Base-by-base conservation (phyloP, 2,113 vertebrate genomes). In the Menidia beryllina region DNA sequence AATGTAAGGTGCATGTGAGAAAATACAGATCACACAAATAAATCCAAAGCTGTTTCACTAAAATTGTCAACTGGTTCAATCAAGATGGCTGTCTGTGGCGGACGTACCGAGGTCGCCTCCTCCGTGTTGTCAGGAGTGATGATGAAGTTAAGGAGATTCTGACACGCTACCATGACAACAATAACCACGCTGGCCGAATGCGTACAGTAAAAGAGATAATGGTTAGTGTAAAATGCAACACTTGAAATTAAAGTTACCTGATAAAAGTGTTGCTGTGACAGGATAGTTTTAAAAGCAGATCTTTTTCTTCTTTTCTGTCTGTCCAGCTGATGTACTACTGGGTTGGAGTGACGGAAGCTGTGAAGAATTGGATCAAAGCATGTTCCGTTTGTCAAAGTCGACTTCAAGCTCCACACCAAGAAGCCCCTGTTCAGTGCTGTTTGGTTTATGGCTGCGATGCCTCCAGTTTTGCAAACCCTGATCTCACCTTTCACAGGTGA, bases 111-210 rank as follows among this genome's bases (percentile, higher is more conserved):
- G 79, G 84, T n/a, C 86, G 85, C 19, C 76, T 84, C 62, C 86
- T 89, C 14, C 86, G 75, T 3, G 90, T 89, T 0, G 72, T 91
- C 26, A 75, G 84, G 61, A 91, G 75, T 34, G 49, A 88, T 3
- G 72, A 90, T 9, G 85, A 90, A 49, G 52, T 91, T 20, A 57
- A 64, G 19, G 80, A 86, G 20, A 69, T 91, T 20, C 58, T 92
- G 57, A 51, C 53, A 3, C 89, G 84, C 39, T 89, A 87, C 38
- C 91, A 92, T 27, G 78, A 92, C 61, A 73, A 92, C 68, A 82
- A 83, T 60, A 74, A 78, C 47, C 91, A 91, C 15, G 74, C 86
- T 0, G 83, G 85, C 30, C 66, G 73, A 8, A 36, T 19, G 0
- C 69, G 67, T 0, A 36, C 56, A 1, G 67, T 85, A 0, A 75